Conservation (phyloP, 2,113 vertebrate genomes). For the Oncorhynchus nerka region DNA sequence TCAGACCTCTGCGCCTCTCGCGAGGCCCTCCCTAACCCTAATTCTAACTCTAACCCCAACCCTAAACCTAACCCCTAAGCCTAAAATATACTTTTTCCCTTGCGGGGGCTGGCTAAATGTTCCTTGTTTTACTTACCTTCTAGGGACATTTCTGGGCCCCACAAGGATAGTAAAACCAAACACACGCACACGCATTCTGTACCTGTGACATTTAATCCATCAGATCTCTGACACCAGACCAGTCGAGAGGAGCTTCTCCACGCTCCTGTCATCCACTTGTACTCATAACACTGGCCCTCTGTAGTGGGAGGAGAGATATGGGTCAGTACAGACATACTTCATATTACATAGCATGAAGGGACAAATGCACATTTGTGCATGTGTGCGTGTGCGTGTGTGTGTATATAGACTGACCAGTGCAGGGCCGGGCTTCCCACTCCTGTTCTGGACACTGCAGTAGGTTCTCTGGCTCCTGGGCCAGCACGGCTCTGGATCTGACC, state of each 20-base stretch:
- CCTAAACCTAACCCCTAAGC: too few species aligned
- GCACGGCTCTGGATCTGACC: conserved; percentile 87
- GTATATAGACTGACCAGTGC: conserved; percentile 77
- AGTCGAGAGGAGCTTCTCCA: conserved; percentile 89
- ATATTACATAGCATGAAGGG: not conserved
- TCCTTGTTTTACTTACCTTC: too few species aligned
- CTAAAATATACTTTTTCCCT: too few species aligned
- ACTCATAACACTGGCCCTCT: conserved; percentile 92
- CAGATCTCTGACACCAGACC: conserved; percentile 95
- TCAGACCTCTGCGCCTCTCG: too few species aligned
- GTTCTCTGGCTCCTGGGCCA: conserved; percentile 91
- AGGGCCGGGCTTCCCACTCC: conserved; percentile 85
- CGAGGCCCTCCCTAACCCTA: too few species aligned
- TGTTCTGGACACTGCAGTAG: conserved; percentile 92
- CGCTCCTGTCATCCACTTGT: conserved; percentile 86
- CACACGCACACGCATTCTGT: not conserved
- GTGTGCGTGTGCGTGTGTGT: not conserved
- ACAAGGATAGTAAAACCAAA: too few species aligned
- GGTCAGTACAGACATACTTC: not conserved
- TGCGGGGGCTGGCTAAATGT: too few species aligned
- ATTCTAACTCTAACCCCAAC: too few species aligned
- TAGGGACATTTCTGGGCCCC: too few species aligned
- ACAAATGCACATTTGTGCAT: too few species aligned
- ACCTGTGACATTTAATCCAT: conserved; percentile 97
- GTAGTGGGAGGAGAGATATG: conserved; percentile 6